Evolutionary conservation across 2,888 invertebrate genomes (phyloP).

Genomic region (Aphidoletes aphidimyza): DNA sequence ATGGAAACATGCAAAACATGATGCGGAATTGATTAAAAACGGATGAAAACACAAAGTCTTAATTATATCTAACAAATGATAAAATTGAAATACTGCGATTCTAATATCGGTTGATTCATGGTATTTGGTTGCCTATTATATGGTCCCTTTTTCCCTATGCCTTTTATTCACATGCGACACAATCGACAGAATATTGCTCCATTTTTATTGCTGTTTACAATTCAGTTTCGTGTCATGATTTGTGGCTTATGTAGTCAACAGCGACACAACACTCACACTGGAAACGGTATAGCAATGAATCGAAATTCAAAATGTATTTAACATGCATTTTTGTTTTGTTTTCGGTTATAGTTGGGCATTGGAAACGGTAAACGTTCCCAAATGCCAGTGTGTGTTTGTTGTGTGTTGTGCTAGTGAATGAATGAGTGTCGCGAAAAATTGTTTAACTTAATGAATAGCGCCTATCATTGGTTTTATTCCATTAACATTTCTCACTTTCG

Average conservation of each 20-base stretch:
- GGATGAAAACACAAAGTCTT: too few species aligned
- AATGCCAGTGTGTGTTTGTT: too few species aligned
- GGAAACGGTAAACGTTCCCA: too few species aligned
- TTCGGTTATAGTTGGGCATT: too few species aligned
- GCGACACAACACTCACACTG: neutral
- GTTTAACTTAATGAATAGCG: constrained; percentile 22
- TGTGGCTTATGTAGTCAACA: constrained; percentile 6
- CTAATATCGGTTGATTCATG: neutral
- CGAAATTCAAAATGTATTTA: neutral
- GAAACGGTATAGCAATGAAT: neutral
- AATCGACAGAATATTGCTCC: constrained; percentile 9
- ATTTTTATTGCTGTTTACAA: constrained; percentile 33
- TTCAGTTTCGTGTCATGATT: constrained; percentile 45
- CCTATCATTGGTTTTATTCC: neutral
- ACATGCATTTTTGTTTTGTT: too few species aligned
- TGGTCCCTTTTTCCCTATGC: neutral
- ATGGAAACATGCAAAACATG: too few species aligned
- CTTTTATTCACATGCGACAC: neutral
- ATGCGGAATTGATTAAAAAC: too few species aligned
- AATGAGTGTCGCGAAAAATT: neutral
- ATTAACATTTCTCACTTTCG: constrained; percentile 16
- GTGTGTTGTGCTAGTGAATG: too few species aligned
- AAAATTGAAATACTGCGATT: constrained; percentile 5
- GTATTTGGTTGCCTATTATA: neutral
- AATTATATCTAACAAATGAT: neutral